Base-by-base conservation (phyloP, 2,888 invertebrate genomes). In the Bembecia ichneumoniformis region DNA sequence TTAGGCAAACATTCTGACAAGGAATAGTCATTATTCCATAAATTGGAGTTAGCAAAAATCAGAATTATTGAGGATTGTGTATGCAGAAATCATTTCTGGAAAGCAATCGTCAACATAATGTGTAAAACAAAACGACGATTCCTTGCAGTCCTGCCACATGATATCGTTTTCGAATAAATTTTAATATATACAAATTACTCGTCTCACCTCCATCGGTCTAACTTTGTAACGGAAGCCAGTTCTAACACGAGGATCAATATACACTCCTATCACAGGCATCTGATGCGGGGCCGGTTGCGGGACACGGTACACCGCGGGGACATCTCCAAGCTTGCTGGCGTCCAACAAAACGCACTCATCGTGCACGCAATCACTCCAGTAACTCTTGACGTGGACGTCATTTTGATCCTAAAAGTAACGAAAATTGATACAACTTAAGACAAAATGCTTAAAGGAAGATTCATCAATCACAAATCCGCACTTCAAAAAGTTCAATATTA, bases 221-320 rank as follows among this genome's bases (percentile, higher is more conserved):
- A 93, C 91, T 78, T 90, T 89, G 87, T 94, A 94, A 72, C 90
- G 88, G 86, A 93, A 94, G 58, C 94, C 94, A 56, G 93, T 91
- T 58, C 91, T 84, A 55, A 94, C 90, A 50, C 91, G 84, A 50
- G 89, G 89, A 78, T 94, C 93, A 58, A 94, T 89, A 76, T 91
- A 92, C 49, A 93, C 91, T 48, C 94, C 94, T 65, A 91, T 88
- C 48, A 91, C 92, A 0, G 92, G 91, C 70, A 92, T 86, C 71
- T 93, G 91, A 62, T 92, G 89, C 4, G 88, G 78, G 35, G 88
- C 88, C 2, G 91, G 82, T 20, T 89, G 82, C 13, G 90, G 89
- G 13, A 92, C 89, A 20, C 84, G 82, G 70, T 92, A 92, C 47
- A 87, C 82, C 1, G 92, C 91, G 1, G 92, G 92, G 20, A 92